Percentiles rank a stretch among this genome's conserved stretches.
phyloP scores from a whole-genome alignment of 2,797 vertebrate species.

The Phoebastria nigripes region DNA sequence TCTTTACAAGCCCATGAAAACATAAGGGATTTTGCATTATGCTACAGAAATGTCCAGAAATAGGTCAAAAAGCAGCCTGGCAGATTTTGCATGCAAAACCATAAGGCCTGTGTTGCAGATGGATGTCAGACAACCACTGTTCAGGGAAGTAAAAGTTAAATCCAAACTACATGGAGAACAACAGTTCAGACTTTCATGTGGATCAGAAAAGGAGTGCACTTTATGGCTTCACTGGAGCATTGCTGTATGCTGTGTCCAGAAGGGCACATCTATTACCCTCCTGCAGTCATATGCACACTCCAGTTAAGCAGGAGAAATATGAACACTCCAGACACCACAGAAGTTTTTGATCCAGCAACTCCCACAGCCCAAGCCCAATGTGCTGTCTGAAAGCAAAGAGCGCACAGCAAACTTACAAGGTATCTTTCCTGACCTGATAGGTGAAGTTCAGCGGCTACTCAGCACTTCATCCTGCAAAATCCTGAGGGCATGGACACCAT shows the following conservation, averaged over 20 bases:
- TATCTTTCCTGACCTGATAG: not conserved
- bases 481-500: not conserved
- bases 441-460: not conserved
- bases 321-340: not conserved
- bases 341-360: not conserved
- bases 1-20: not conserved
- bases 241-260: not conserved
- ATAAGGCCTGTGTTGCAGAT: not conserved
- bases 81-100: not conserved
- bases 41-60: not conserved
- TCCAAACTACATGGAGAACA: constrained; percentile 19
- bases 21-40: not conserved
- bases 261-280: not conserved
- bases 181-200: not conserved
- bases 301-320: not conserved
- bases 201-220: not conserved
- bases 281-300: not conserved
- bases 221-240: not conserved
- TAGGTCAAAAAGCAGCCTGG: not conserved
- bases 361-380: not conserved
- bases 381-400: not conserved
- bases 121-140: not conserved
- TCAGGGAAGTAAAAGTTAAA: not conserved
- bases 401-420: not conserved
- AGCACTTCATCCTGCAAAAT: not conserved